phyloP scores from a whole-genome alignment of 2,113 vertebrate species.

The Tetrax tetrax region DNA sequence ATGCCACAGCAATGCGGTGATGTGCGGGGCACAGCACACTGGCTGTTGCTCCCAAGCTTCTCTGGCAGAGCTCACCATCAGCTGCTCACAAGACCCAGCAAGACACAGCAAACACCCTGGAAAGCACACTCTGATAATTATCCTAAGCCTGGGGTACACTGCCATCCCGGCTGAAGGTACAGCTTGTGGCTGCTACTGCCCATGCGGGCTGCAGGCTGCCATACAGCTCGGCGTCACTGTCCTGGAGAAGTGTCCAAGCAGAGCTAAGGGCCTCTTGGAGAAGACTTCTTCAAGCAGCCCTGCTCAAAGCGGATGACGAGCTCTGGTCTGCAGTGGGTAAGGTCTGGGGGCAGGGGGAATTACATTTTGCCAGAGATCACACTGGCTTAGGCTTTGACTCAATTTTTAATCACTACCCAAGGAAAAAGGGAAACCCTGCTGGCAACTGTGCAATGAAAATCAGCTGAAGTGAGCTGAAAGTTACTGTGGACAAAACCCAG shows the following conservation, averaged over 20 bases:
- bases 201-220: not conserved
- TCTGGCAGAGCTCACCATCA: not conserved
- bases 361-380: not conserved
- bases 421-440: not conserved
- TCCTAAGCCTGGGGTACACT: not conserved
- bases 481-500: not conserved
- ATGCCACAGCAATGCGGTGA: not conserved
- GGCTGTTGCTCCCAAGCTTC: not conserved
- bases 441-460: not conserved
- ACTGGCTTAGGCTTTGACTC: not conserved
- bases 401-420: not conserved
- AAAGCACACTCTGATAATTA: not conserved
- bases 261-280: not conserved
- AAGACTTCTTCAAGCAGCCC: not conserved
- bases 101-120: not conserved
- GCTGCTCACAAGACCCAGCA: not conserved
- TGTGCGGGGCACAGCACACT: not conserved
- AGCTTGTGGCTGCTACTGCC: not conserved
- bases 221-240: not conserved
- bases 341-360: not conserved
- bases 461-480: not conserved
- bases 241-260: rapidly evolving
- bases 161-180: not conserved
- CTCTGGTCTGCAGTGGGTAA: rapidly evolving
- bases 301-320: not conserved